Evolutionary conservation across 2,888 invertebrate genomes (phyloP).

Genomic region (Drosophila dives): DNA sequence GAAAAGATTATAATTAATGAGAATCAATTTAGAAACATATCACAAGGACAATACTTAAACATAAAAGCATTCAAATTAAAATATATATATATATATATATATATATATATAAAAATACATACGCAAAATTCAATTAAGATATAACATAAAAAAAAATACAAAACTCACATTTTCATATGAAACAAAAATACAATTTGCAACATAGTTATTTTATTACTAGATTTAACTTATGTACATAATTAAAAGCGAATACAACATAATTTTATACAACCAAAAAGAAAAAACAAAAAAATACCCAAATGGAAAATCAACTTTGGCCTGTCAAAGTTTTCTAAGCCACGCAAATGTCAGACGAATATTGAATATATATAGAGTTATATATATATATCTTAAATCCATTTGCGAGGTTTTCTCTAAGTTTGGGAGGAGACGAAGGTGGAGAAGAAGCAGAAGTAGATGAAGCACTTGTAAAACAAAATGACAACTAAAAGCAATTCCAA

Average conservation of each 20-base stretch:
- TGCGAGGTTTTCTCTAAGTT: conserved; percentile 30
- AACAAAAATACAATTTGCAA: conserved; percentile 62
- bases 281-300: conserved; percentile 44
- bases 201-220: conserved; percentile 77
- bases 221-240: conserved; percentile 62
- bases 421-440: conserved; percentile 10
- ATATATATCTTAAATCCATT: conserved; percentile 10
- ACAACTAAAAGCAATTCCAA: conserved; percentile 82
- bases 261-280: conserved; percentile 61
- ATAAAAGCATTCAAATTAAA: conserved; percentile 76
- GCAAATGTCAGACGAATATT: conserved; percentile 34
- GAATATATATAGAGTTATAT: neutral
- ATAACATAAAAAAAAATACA: conserved; percentile 14
- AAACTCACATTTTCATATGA: conserved; percentile 56
- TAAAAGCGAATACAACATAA: conserved; percentile 59
- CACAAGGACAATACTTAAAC: conserved; percentile 85
- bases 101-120: conserved; percentile 44
- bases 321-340: conserved; percentile 47
- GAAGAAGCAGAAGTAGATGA: conserved; percentile 47
- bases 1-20: conserved; percentile 75
- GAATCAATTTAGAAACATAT: conserved; percentile 84
- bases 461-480: conserved; percentile 77
- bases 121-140: conserved; percentile 52
- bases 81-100: conserved; percentile 47
- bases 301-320: conserved; percentile 50